Base-by-base conservation (phyloP, 2,797 vertebrate genomes). In the Amazonetta brasiliensis region DNA sequence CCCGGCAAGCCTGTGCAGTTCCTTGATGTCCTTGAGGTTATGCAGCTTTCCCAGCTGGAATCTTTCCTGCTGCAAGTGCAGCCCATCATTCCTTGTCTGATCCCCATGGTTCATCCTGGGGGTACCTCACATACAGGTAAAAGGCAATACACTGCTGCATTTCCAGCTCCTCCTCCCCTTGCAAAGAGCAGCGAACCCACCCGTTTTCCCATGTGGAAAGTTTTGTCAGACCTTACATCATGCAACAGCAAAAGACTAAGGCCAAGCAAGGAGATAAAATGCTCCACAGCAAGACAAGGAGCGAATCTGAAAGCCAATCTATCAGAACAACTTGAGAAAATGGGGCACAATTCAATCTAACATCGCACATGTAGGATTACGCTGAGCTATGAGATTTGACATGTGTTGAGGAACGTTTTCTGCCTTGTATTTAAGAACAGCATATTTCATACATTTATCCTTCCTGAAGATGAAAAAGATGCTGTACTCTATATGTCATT, bases 1-100 rank as follows among this genome's bases (percentile, higher is more conserved):
- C 35, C 10, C 16, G 16, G 23, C 37, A 58, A 81, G 23, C 28
- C 43, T 23, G 16, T 0, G 1, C 55, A 62, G 31, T 0, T 1
- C 28, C n/a, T n/a, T 4, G 0, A 23, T 50, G 41, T 41, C 48
- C 31, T 69, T 44, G 22, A 56, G 22, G 5, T 14, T 4, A 28
- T 9, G 23, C 1, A 2, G 28, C n/a, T 69, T 84, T n/a, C 43
- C 56, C 4, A 43, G 9, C 16, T 28, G 33, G 69, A 64, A 21
- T 64, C 28, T 50, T 62, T n/a, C 28, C 17, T 9, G 0, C 16
- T 22, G 28, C 50, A 64, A 71, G 58, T 52, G 22, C 52, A 71
- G 43, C n/a, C 14, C 3, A 0, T 50, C 63, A 28, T 80, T 62
- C 60, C 46, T 63, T 23, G n/a, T 17, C 63, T 48, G 22, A 62